Evolutionary conservation across 1,140 invertebrate species (phyloP).

Genomic region (Octopus sinensis): DNA sequence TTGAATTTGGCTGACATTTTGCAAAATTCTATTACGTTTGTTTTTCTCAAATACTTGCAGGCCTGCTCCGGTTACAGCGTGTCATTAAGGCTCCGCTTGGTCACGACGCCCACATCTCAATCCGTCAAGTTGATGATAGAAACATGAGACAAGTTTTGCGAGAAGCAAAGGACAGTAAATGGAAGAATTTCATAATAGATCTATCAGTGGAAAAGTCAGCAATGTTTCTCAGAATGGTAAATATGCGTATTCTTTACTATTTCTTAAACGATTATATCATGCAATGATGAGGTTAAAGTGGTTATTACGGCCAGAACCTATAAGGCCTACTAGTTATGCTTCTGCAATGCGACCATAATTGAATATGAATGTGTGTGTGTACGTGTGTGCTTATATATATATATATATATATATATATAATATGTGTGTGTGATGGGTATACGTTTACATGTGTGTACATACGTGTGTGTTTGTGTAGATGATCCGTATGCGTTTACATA

Average conservation of each 20-base stretch:
- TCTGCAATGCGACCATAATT: too few relatives aligned
- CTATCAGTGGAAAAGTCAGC: constrained; percentile 41
- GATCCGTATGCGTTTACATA: too few relatives aligned
- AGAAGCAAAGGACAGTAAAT: constrained; percentile 46
- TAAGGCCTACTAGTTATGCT: too few relatives aligned
- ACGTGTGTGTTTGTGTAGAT: too few relatives aligned
- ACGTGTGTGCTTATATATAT: too few relatives aligned
- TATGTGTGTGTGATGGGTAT: too few relatives aligned
- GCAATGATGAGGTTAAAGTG: too few relatives aligned
- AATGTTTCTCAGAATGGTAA: constrained; percentile 51
- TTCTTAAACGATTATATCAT: not conserved
- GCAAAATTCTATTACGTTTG: too few relatives aligned
- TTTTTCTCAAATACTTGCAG: constrained; percentile 22
- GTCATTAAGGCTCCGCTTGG: constrained; percentile 30
- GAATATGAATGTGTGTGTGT: too few relatives aligned
- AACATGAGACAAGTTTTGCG: constrained; percentile 47
- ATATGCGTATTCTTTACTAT: constrained; percentile 6
- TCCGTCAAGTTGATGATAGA: constrained; percentile 38
- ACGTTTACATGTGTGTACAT: too few relatives aligned
- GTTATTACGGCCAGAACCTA: too few relatives aligned
- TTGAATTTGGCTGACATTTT: not conserved
- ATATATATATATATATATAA: too few relatives aligned
- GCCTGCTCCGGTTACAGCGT: constrained; percentile 39
- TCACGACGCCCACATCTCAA: constrained; percentile 24
- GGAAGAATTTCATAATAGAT: constrained; percentile 49